Base-by-base conservation (phyloP, 2,888 invertebrate species). In the Phragmatobia fuliginosa region DNA sequence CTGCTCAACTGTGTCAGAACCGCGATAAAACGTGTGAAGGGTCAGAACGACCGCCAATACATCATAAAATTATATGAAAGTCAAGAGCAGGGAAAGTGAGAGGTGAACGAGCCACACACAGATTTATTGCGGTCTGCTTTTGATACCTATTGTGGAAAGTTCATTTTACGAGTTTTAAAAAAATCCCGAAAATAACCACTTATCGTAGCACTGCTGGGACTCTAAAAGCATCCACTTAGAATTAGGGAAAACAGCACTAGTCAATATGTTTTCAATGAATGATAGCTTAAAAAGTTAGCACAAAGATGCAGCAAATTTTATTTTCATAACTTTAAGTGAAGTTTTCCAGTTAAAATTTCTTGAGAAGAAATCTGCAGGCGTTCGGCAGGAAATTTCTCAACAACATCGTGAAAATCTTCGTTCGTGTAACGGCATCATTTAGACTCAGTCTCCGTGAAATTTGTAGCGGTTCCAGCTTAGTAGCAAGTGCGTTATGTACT, bases 41-140 rank as follows among this genome's bases (percentile, higher is more conserved):
- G 94, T 94, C 94, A 94, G 88, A 92, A 90, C 88, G 91, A 88
- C 87, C 90, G 87, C 78, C 92, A 87, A 94, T 94, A 94, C 91
- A 95, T 95, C 94, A 94, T 94, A 93, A 94, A 94, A 94, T 94
- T 94, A 95, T 93, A 94, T 94, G 91, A 95, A 94, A 94, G 94
- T 94, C 95, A 93, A 94, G 92, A 90, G 91, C 91, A 91, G 93
- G 89, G 91, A 89, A 91, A 91, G 92, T 90, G 92, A 89, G 91
- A 93, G 93, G 92, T 92, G 94, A 92, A 89, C 89, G 88, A 90
- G 88, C 89, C 81, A 85, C 85, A 73, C 82, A 79, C 72, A 85
- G 90, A 94, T 94, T 94, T 95, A 95, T 94, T 88, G 90, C 91
- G 91, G 94, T 89, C 92, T 93, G 94, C 88, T 91, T 90, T 92